These are phyloP conservation scores for Aleiodes sp. DNA, from an alignment of 1,140 invertebrate genomes.

Conservation along the genomic window DNA sequence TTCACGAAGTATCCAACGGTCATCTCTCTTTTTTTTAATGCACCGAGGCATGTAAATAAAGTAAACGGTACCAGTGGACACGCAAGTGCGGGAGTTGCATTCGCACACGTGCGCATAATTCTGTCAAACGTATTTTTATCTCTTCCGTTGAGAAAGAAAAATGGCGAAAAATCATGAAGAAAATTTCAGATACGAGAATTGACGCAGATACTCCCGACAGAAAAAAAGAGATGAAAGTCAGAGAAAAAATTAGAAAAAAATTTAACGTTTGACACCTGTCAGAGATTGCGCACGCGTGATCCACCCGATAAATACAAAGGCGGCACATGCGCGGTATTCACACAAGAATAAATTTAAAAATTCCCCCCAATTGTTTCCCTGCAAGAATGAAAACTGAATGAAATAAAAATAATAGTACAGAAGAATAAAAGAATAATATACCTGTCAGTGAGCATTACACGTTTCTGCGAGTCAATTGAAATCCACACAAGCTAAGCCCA, in stretches of 20 bases:
- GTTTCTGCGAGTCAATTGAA: conserved; percentile 34
- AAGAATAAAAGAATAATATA: conserved; percentile 31
- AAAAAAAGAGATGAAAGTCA: too few relatives aligned
- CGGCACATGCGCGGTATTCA: neutral
- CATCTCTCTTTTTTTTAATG: neutral
- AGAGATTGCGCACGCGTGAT: neutral
- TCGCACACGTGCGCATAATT: neutral
- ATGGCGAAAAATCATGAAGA: too few relatives aligned
- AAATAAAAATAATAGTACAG: neutral
- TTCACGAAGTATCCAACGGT: neutral
- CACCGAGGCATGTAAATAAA: conserved; percentile 11
- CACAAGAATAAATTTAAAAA: neutral
- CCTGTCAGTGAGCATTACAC: conserved; percentile 60
- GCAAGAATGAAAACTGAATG: neutral
- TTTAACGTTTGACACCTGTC: neutral
- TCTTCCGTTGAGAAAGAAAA: too few relatives aligned
- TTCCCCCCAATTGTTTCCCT: too few relatives aligned
- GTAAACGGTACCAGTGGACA: neutral
- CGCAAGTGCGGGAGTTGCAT: neutral
- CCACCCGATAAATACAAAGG: neutral
- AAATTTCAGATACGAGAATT: too few relatives aligned
- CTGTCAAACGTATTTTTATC: too few relatives aligned
- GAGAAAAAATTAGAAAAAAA: conserved; percentile 4
- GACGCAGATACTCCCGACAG: too few relatives aligned
- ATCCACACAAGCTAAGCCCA: neutral